A percentile compares a stretch with the other conserved stretches of the same genome.
Conservation (phyloP, 2,797 vertebrate species). For the Poecilia wingei region DNA sequence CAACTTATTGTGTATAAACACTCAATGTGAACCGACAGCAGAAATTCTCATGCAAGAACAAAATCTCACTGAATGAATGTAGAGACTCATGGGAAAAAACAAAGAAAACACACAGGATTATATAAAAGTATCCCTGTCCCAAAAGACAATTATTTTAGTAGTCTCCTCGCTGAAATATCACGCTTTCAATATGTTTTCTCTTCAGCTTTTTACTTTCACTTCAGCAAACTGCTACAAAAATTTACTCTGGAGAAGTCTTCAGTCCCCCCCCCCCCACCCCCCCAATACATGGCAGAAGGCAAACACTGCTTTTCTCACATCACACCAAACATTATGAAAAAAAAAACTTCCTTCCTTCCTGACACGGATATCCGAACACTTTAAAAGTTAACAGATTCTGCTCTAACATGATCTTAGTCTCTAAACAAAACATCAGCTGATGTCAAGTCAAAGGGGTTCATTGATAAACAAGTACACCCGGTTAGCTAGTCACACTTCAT, state of each 20-base stretch:
- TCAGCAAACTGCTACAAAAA: constrained; percentile 4
- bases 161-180: constrained; percentile 5
- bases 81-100: constrained; percentile 18
- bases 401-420: not conserved
- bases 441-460: not conserved
- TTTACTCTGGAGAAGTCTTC: no score
- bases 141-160: not conserved
- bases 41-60: constrained; percentile 16
- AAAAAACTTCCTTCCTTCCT: constrained; percentile 5
- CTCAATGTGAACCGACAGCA: constrained; percentile 2
- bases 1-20: not conserved
- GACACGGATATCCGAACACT: not conserved
- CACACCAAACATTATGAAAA: not conserved
- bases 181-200: not conserved
- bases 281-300: constrained; percentile 4
- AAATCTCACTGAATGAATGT: constrained; percentile 18
- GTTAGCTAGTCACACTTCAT: not conserved
- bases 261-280: no score
- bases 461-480: not conserved
- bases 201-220: constrained; percentile 4
- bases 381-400: not conserved
- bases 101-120: constrained; percentile 28
- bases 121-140: constrained; percentile 13
- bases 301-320: constrained; percentile 17
- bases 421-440: not conserved